Evolutionary conservation across 2,888 invertebrate species (phyloP).

Genomic region (Drosophila mimetica): DNA sequence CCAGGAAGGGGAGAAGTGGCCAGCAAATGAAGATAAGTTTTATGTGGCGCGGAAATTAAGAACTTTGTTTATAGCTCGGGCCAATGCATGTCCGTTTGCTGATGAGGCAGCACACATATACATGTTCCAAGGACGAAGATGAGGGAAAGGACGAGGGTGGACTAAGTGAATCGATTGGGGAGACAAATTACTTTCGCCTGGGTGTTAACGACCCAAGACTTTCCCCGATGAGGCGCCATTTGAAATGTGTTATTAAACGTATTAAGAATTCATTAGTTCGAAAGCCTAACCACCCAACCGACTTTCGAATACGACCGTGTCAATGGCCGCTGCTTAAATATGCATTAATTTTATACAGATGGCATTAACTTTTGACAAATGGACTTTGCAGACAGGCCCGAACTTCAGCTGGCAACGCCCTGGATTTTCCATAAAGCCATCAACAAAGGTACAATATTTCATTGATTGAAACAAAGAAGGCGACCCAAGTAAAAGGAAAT

Average conservation of each 20-base stretch:
- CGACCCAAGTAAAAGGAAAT: background rate
- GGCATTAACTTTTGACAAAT: slow-evolving; percentile 42
- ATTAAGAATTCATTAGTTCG: slow-evolving; percentile 73
- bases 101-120: slow-evolving; percentile 28
- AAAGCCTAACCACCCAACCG: slow-evolving; percentile 13
- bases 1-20: slow-evolving; percentile 18
- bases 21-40: slow-evolving; percentile 75
- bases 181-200: slow-evolving; percentile 42
- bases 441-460: slow-evolving; percentile 36
- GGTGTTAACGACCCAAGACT: slow-evolving; percentile 41
- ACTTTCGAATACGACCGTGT: slow-evolving; percentile 17
- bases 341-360: slow-evolving; percentile 66
- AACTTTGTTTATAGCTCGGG: slow-evolving; percentile 67
- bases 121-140: slow-evolving; percentile 22
- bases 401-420: slow-evolving; percentile 14
- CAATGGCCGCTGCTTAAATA: slow-evolving; percentile 63
- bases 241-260: slow-evolving; percentile 62
- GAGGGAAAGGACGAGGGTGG: background rate
- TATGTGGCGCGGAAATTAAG: slow-evolving; percentile 80
- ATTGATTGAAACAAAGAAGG: slow-evolving; percentile 35
- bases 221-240: slow-evolving; percentile 17
- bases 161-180: slow-evolving; percentile 17
- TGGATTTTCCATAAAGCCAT: slow-evolving; percentile 24
- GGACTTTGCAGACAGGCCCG: slow-evolving; percentile 5
- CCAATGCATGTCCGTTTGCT: slow-evolving; percentile 54